Evolutionary conservation across 2,113 vertebrate species (phyloP).

Genomic region (Bos javanicus): DNA sequence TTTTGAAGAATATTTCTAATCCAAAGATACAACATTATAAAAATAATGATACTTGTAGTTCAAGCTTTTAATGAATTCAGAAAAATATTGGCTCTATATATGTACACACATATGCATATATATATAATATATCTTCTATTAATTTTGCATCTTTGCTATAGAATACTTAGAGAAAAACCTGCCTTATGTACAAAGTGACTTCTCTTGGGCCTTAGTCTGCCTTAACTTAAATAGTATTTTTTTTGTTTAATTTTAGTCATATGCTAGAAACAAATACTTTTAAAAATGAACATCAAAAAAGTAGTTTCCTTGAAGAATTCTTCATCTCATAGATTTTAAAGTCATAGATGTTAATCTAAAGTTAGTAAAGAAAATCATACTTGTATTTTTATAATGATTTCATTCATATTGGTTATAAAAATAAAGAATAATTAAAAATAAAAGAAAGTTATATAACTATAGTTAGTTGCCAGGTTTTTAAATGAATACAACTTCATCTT

Average conservation of each 20-base stretch:
- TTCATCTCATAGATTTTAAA: background rate
- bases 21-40: background rate
- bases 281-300: background rate
- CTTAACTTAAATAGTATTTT: background rate
- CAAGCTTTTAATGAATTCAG: conserved; percentile 25
- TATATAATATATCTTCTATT: background rate
- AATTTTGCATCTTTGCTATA: background rate
- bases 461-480: background rate
- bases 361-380: background rate
- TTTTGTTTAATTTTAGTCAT: background rate
- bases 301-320: background rate
- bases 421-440: conserved; percentile 47
- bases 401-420: conserved; percentile 28
- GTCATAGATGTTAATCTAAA: background rate
- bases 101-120: background rate
- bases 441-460: background rate
- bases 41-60: background rate
- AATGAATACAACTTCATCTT: background rate
- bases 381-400: conserved; percentile 17
- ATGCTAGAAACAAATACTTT: conserved; percentile 2
- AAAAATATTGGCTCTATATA: background rate
- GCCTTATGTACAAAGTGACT: background rate
- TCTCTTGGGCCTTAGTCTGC: background rate
- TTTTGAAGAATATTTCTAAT: background rate
- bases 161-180: background rate